Conservation (phyloP, 2,113 vertebrate genomes). For the Oxyruncus cristatus region DNA sequence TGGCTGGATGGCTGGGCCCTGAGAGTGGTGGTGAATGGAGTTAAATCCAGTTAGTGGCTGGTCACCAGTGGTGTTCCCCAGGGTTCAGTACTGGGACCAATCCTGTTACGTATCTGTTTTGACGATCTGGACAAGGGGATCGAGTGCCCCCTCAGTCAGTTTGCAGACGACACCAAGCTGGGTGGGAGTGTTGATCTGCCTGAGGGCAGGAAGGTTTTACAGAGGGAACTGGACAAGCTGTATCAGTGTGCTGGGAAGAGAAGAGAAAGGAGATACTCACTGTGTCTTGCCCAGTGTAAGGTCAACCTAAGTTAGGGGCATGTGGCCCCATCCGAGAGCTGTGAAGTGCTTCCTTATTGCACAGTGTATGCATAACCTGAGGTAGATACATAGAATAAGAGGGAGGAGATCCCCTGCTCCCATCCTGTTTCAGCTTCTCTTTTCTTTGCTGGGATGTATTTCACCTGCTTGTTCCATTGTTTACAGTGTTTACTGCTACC, state of each 20-base stretch:
- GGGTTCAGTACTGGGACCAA: too few species aligned
- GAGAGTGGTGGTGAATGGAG: neutral
- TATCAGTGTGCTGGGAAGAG: neutral
- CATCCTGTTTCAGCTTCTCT: neutral
- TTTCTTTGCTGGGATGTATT: neutral
- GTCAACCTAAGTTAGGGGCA: neutral
- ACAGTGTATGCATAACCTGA: neutral
- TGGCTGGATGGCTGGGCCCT: neutral
- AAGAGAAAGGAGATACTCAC: neutral
- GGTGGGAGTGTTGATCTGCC: neutral
- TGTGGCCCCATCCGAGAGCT: neutral
- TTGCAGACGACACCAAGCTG: neutral
- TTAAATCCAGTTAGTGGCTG: neutral
- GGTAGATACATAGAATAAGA: neutral
- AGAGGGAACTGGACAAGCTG: neutral
- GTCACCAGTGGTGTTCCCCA: neutral
- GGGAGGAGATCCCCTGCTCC: neutral
- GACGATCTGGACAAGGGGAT: neutral
- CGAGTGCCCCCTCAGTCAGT: neutral
- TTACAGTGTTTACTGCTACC: neutral
- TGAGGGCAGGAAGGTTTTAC: neutral
- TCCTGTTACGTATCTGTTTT: neutral
- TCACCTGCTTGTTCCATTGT: neutral
- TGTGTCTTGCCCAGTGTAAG: neutral
- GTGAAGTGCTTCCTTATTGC: neutral